These are phyloP conservation scores for Chroicocephalus ridibundus DNA, from an alignment of 2,113 vertebrate species.

Conservation along the genomic window DNA sequence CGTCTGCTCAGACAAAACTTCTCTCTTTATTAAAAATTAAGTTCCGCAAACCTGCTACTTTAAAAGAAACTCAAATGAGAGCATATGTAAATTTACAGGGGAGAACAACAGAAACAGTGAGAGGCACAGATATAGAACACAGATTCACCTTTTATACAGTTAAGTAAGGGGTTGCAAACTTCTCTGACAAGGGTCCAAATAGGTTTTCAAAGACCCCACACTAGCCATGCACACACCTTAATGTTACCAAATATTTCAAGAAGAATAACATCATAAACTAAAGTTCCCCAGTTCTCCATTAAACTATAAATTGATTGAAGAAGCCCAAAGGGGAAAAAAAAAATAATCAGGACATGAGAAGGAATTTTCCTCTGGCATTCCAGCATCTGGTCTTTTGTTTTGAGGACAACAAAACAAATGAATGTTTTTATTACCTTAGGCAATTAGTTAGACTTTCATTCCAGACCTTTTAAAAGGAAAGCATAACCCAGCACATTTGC, in stretches of 20 bases:
- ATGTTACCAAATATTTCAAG: background rate
- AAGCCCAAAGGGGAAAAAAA: background rate
- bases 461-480: background rate
- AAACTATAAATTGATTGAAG: background rate
- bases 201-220: background rate
- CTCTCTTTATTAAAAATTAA: background rate
- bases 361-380: background rate
- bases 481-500: background rate
- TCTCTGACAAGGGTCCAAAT: background rate
- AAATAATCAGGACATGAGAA: background rate
- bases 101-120: background rate
- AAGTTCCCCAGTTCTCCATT: background rate
- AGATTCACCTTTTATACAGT: background rate
- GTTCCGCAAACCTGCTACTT: background rate
- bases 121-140: background rate
- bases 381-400: background rate
- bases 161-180: background rate
- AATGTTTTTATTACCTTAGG: background rate
- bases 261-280: background rate
- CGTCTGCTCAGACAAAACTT: background rate
- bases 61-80: background rate
- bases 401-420: background rate
- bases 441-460: background rate
- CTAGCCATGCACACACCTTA: background rate
- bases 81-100: background rate